Percentiles rank a stretch among this genome's conserved stretches.
Evolutionary conservation across 2,888 invertebrate genomes (phyloP).

Genomic region (Dasypolia templi): DNA sequence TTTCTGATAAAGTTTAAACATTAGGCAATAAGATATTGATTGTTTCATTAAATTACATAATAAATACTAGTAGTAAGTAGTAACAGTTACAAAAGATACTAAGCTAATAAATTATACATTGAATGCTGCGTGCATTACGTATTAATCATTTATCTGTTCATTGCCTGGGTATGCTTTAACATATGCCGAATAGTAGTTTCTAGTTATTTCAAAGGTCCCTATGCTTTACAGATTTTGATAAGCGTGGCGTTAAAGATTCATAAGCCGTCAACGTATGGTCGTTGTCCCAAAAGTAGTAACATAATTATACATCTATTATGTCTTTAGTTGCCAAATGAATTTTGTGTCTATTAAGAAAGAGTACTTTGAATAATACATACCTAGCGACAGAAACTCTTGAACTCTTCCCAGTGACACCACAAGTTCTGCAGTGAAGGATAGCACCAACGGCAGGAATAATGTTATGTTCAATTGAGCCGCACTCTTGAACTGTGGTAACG

Average conservation of each 20-base stretch:
- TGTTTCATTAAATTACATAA: constrained; percentile 24
- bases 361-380: constrained; percentile 71
- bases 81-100: constrained; percentile 25
- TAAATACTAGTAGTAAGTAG: too few relatives aligned
- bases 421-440: constrained; percentile 90
- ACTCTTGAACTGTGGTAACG: constrained; percentile 86
- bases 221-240: neutral
- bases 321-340: neutral
- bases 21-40: constrained; percentile 49
- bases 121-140: constrained; percentile 12
- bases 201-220: too few relatives aligned
- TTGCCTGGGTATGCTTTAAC: neutral
- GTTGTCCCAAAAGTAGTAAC: neutral
- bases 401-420: constrained; percentile 86
- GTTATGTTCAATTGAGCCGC: constrained; percentile 86
- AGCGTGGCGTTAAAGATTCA: neutral
- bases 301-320: neutral
- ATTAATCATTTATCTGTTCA: constrained; percentile 12
- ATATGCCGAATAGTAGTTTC: constrained; percentile 11
- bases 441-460: constrained; percentile 85
- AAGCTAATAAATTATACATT: constrained; percentile 5
- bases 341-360: neutral
- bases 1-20: constrained; percentile 42
- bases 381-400: constrained; percentile 81
- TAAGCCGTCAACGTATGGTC: neutral